Evolutionary conservation across 2,797 vertebrate genomes (phyloP), one percentile per base, ranked within the genome.

Genomic region (Argya squamiceps): DNA sequence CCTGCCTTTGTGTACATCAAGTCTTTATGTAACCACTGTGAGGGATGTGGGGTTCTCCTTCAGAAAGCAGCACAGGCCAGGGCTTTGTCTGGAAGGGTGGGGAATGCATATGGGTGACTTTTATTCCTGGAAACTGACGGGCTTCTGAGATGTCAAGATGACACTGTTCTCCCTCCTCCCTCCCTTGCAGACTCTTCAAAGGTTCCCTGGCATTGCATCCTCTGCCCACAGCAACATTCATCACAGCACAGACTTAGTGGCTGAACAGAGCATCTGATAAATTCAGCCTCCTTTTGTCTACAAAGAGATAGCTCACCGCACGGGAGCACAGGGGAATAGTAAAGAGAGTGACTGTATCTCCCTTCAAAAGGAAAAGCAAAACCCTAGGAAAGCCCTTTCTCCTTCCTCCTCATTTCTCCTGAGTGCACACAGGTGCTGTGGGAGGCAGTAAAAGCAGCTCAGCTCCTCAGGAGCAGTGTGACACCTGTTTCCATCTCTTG

Each of bases 391-490:
- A 50, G 30, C 16, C 3, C 8, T 59, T 84, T 62, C 9, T 56
- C 4, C 24, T 53, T 49, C 43, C 26, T 79, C 22, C 22, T 6
- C 59, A 23, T 0, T 52, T 44, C 49, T 69, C 43, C 70, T 19
- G 21, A 64, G 26, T 3, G 16, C 21, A 32, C 49, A 27, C 5
- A 10, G 21, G 5, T 73, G 39, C 41, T 52, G 11, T 29, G 29
- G 21, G 37, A 78, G 36, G 37, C 29, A 39, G 21, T 36, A 10
- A 46, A 84, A 92, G 70, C 34, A 68, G 15, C 34, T 34, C 27
- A 43, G 0, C 6, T 1, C 53, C 23, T 44, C 23, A 27, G 67
- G 26, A 26, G 44, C 0, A 0, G 7, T 6, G 26, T 56, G 41
- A 12, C 6, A 15, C 26, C 34, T 58, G n/a, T 36, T 58, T 34